Evolutionary conservation across 2,888 invertebrate species (phyloP).

Genomic region (Mythimna loreyi): DNA sequence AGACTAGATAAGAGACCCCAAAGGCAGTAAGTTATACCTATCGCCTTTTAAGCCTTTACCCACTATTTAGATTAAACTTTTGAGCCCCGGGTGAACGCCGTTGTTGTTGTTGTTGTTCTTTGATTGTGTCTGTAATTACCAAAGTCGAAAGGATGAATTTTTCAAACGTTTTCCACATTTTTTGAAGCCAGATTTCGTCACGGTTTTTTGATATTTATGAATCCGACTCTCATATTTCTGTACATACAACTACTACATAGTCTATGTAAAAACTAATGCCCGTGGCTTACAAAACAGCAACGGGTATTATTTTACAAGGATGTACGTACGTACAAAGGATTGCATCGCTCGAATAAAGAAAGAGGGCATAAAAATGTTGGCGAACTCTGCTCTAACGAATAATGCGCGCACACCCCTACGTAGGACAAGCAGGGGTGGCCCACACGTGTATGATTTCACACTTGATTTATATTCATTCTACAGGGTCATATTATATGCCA

Average conservation of each 20-base stretch:
- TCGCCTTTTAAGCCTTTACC: too few species aligned
- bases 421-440: constrained; percentile 56
- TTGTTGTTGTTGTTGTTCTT: too few species aligned
- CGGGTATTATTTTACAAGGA: too few species aligned
- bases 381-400: constrained; percentile 15
- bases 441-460: constrained; percentile 71
- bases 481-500: constrained; percentile 40
- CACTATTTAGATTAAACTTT: too few species aligned
- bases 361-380: constrained; percentile 30
- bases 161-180: neutral
- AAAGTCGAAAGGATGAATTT: neutral
- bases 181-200: neutral
- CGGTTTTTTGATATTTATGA: neutral
- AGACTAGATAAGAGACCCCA: too few species aligned
- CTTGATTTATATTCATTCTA: constrained; percentile 65
- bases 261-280: constrained; percentile 15
- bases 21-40: too few species aligned
- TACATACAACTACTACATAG: constrained; percentile 7
- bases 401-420: constrained; percentile 47
- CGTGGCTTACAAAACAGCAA: neutral
- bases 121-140: too few species aligned
- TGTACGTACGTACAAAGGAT: too few species aligned
- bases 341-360: constrained; percentile 12
- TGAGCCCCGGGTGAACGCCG: too few species aligned
- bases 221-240: neutral